A percentile compares a stretch with the other conserved stretches of the same genome.
phyloP scores from a whole-genome alignment of 2,888 invertebrate genomes.

The Idaea straminata region DNA sequence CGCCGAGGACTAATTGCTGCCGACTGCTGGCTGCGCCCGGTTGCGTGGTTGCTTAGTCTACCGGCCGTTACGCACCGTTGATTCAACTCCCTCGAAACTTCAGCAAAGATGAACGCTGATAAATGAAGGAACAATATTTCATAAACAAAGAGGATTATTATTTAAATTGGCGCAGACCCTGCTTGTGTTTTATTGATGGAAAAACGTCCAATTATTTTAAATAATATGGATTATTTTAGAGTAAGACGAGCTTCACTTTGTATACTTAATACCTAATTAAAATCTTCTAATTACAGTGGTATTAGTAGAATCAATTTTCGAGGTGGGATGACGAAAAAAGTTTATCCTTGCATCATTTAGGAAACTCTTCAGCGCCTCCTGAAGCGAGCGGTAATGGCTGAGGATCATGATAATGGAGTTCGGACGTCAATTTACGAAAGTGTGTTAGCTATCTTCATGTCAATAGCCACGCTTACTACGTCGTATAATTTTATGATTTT shows the following conservation, averaged over 20 bases:
- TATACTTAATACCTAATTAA: background rate
- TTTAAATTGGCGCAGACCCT: background rate
- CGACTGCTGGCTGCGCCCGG: slow-evolving; percentile 44
- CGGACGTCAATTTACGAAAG: background rate
- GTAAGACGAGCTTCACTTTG: background rate
- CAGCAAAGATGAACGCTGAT: background rate
- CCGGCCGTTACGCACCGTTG: background rate
- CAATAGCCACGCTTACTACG: background rate
- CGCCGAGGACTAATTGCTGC: slow-evolving; percentile 71
- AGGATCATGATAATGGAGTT: background rate
- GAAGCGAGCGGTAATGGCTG: background rate
- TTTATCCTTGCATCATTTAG: background rate
- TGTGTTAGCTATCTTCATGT: slow-evolving; percentile 1
- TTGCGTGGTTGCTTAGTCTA: slow-evolving; percentile 28
- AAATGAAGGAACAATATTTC: background rate
- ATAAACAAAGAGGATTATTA: background rate
- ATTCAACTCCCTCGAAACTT: background rate
- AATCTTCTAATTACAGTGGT: background rate
- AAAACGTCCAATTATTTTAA: background rate
- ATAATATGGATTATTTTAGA: background rate
- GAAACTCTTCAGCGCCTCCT: background rate
- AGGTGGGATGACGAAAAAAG: background rate
- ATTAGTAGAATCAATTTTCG: background rate
- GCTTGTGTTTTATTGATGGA: background rate
- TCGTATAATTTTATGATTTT: slow-evolving; percentile 1